Evolutionary conservation across 2,888 invertebrate genomes (phyloP).

Genomic region (Limnephilus auricula): DNA sequence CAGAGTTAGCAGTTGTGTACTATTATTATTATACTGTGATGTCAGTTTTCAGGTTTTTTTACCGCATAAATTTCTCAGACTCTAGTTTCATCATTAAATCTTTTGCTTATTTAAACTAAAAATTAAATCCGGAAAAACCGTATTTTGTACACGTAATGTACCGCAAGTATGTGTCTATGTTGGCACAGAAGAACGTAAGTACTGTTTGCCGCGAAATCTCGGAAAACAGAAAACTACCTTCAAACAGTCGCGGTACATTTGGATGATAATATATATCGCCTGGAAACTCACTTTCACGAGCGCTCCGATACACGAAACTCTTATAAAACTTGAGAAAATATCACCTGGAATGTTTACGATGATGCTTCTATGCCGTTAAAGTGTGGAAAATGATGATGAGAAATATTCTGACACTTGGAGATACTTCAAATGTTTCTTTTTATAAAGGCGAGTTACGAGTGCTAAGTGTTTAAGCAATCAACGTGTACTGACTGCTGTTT

Average conservation of each 20-base stretch:
- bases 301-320: neutral
- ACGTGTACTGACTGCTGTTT: neutral
- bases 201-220: neutral
- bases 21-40: too few species aligned
- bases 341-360: conserved; percentile 27
- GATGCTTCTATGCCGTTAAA: conserved; percentile 24
- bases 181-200: neutral
- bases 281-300: neutral
- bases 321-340: conserved; percentile 23
- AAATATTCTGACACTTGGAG: conserved; percentile 7
- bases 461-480: conserved; percentile 21
- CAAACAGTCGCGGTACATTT: neutral
- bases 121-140: neutral
- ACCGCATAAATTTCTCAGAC: neutral
- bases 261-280: neutral
- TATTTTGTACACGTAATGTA: neutral
- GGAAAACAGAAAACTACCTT: neutral
- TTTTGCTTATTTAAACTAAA: too few species aligned
- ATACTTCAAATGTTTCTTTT: neutral
- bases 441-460: neutral
- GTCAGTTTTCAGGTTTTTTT: too few species aligned
- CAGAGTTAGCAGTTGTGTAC: too few species aligned
- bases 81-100: too few species aligned
- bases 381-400: neutral
- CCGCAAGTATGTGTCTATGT: neutral